Base-by-base conservation (phyloP, 2,888 invertebrate species). In the Lottia scabra region DNA sequence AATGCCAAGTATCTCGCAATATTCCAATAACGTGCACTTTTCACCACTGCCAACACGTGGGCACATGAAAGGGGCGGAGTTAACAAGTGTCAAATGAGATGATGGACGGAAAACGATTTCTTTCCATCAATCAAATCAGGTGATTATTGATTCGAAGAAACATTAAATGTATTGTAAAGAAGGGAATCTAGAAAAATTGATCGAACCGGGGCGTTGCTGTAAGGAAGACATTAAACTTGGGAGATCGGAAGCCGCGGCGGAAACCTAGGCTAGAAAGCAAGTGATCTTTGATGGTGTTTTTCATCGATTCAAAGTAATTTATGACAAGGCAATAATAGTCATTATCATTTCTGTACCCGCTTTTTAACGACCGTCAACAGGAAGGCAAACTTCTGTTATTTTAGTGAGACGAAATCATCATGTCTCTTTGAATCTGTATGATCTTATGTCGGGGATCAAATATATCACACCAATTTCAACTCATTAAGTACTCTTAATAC, bases 311-410 rank as follows among this genome's bases (percentile, higher is more conserved):
- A 23, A 56, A 23, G 56, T 56, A 56, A 56, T 56, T 56, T 56
- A 56, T 56, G 56, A 56, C 19, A 19, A 56, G 56, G 56, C 23
- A 23, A 56, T 56, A 23, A 56, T 56, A 56, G 56, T 56, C 19
- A 56, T 56, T 56, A 56, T 56, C 19, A 23, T 56, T 56, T 56
- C 56, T 19, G 23, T 19, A 23, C 23, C 19, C 19, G 56, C 56
- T 56, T 56, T 56, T 56, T 56, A 56, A 19, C 19, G 56, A 23
- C 56, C 56, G 56, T 56, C 56, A 56, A 56, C 56, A 56, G 56
- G 56, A 56, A 56, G 23, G 8, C 38, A 38, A 38, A 38, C 38
- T 38, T 10, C 38, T 38, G 10, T 38, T 38, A 38, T 38, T 38
- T 38, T 38, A 38, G 38, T 30, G 30, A 30, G 30, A 30, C 30